A percentile compares a stretch with the other conserved stretches of the same genome.
Conservation (phyloP, 2,113 vertebrate genomes). For the Eurystomus gularis region DNA sequence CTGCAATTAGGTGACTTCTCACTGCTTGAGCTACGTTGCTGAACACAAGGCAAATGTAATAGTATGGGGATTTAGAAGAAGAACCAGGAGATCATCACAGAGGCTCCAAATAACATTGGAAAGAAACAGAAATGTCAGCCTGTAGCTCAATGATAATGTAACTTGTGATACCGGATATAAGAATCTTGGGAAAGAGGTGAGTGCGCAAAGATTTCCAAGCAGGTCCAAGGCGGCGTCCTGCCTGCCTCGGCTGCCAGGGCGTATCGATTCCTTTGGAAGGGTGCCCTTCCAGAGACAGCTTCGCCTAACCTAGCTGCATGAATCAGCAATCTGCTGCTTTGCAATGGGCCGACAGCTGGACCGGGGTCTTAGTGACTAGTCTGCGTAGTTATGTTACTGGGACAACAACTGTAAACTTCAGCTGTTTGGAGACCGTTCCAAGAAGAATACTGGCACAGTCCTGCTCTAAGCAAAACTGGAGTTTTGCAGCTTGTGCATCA, state of each 20-base stretch:
- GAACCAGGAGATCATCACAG: neutral
- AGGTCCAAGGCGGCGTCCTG: neutral
- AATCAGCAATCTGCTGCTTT: constrained; percentile 6
- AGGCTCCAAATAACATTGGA: neutral
- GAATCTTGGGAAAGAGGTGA: neutral
- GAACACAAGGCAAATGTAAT: neutral
- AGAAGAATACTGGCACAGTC: neutral
- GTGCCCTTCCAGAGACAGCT: neutral
- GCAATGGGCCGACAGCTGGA: neutral
- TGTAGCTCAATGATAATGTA: neutral
- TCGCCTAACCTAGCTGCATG: neutral
- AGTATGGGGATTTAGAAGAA: neutral
- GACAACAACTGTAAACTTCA: constrained; percentile 26
- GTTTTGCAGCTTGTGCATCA: neutral
- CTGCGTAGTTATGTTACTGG: neutral
- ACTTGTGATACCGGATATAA: neutral
- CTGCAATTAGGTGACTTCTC: neutral
- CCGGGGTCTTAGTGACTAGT: neutral
- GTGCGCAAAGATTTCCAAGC: accelerated
- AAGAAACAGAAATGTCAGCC: neutral
- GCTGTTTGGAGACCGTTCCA: neutral
- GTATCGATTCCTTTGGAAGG: accelerated
- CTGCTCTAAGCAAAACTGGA: neutral
- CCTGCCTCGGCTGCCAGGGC: neutral
- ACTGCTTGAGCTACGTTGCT: neutral